These are phyloP conservation scores for Hemicentrotus pulcherrimus DNA, from an alignment of 35 echinoderm and acorn worm genomes.

Conservation along the genomic window DNA sequence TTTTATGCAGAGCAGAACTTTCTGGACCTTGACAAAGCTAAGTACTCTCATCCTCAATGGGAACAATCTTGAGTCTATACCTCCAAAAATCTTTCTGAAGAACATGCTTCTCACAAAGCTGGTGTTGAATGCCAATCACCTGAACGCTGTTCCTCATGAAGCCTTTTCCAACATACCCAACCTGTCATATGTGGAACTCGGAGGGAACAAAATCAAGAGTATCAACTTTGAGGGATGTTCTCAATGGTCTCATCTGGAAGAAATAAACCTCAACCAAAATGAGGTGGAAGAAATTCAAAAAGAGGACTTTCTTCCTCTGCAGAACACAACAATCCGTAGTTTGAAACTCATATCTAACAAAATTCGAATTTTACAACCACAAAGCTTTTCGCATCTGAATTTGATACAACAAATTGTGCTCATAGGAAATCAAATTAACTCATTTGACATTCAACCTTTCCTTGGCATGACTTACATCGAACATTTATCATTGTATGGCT, in stretches of 20 bases:
- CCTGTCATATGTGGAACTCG: neutral
- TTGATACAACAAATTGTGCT: neutral
- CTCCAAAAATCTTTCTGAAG: neutral
- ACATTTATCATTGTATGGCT: neutral
- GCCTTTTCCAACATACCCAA: neutral
- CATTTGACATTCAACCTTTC: conserved; percentile 30
- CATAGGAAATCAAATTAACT: neutral
- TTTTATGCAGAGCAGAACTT: neutral
- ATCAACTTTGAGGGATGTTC: neutral
- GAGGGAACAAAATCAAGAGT: neutral
- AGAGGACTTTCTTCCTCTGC: conserved; percentile 24
- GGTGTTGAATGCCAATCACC: neutral
- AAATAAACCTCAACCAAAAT: neutral
- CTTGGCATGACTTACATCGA: neutral
- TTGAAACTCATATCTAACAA: neutral
- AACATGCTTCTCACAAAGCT: neutral
- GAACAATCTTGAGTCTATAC: neutral
- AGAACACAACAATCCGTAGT: neutral
- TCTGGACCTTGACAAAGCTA: neutral
- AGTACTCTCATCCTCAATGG: neutral
- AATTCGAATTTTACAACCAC: neutral
- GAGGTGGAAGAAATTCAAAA: neutral
- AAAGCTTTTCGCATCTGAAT: neutral
- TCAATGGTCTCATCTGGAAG: neutral
- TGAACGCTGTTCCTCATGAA: neutral